Evolutionary conservation across 2,797 vertebrate genomes (phyloP).

Genomic region (Cryptoblepharus egeriae): DNA sequence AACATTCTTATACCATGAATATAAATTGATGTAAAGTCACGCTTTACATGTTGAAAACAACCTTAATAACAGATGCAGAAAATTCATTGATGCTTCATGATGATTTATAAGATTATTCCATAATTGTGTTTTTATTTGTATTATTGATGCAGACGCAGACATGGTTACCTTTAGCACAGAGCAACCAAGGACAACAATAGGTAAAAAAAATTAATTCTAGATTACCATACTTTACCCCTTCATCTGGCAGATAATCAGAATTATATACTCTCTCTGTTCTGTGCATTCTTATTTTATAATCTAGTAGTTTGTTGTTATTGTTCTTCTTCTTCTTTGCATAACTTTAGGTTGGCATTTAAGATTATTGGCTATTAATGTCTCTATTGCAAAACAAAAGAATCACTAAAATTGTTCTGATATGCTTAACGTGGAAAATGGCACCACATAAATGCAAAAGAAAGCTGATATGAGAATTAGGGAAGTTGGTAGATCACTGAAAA

Average conservation of each 20-base stretch:
- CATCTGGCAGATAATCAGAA: constrained; percentile 5
- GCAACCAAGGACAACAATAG: constrained; percentile 62
- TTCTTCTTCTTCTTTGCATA: constrained; percentile 14
- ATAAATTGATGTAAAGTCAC: not conserved
- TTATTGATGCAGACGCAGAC: constrained; percentile 50
- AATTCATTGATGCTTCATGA: not conserved
- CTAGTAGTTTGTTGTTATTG: no score
- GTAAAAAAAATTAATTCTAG: constrained; percentile 58
- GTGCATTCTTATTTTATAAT: not conserved
- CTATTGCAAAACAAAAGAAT: not conserved
- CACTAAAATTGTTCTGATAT: not conserved
- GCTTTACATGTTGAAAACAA: not conserved
- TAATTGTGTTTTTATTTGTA: constrained; percentile 48
- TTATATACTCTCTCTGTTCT: not conserved
- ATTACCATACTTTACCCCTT: constrained; percentile 25
- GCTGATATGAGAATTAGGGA: not conserved
- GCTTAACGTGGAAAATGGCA: constrained; percentile 17
- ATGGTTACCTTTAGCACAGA: constrained; percentile 58
- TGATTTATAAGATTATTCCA: constrained; percentile 37
- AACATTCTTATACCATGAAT: not conserved
- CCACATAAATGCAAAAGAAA: constrained; percentile 2
- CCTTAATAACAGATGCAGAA: not conserved
- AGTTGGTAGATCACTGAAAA: not conserved
- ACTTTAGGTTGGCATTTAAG: constrained; percentile 12
- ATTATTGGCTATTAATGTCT: not conserved